Base-by-base conservation (phyloP, 1,140 invertebrate genomes). In the Drosophila virilis region DNA sequence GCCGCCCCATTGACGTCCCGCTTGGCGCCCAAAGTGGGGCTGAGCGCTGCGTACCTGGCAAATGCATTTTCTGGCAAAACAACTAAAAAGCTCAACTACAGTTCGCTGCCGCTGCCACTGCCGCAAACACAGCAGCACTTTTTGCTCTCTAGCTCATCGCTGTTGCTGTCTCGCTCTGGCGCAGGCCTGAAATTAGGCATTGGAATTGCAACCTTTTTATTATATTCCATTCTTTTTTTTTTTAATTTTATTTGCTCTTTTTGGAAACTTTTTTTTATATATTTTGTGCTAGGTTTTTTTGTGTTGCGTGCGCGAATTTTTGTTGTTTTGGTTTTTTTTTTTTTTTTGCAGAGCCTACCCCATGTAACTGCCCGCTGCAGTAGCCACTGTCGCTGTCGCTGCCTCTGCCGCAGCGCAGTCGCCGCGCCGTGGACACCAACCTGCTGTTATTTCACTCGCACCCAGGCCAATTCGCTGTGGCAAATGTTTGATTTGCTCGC, bases 361-460 rank as follows among this genome's bases (percentile, higher is more conserved):
- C 70, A 15, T 52, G 74, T 64, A 68, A 52, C 60, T 71, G 48
- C 15, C 58, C 40, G 48, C 17, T 65, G 60, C 74, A 62, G 69
- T 62, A 32, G 50, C 48, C 64, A 55, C 48, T 69, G 79, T 57
- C 57, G 38, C 43, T 45, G 64, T 33, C 45, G 9, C 52, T 45
- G 50, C 35, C 32, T 4, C 43, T 13, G 42, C 45, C 37, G 50
- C 70, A 73, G 70, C 67, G 60, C 59, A 46, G 59, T 58, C 58
- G 58, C 37, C 51, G 45, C 12, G 22, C 22, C 2, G 5, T 71
- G 59, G 68, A 59, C 67, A 71, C 48, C 73, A 67, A 76, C 61
- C 80, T 88, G 80, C 80, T 89, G 84, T 88, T 86, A 88, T 88
- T 88, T 88, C 84, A 84, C 85, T 88, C 84, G 84, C 84, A 89